Conservation (phyloP, 1,140 invertebrate genomes). For the Drosophila malerkotliana region DNA sequence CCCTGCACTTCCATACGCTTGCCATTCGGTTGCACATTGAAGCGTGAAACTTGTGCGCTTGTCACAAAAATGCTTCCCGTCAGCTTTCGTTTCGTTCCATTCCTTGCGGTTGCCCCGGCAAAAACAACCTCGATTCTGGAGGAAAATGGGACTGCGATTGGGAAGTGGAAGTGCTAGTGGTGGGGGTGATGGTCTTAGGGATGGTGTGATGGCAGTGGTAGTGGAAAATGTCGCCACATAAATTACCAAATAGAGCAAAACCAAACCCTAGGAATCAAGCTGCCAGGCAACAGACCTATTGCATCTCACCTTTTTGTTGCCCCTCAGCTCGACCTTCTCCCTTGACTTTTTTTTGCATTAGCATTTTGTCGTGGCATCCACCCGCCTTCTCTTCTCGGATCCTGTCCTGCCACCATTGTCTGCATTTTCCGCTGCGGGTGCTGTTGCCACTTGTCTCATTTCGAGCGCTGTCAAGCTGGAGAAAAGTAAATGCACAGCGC, state of each 20-base stretch:
- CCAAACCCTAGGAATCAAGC: conserved; percentile 48
- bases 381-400: background rate
- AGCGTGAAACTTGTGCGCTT: conserved; percentile 79
- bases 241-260: conserved; percentile 68
- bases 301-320: conserved; percentile 40
- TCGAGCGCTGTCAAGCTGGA: conserved; percentile 56
- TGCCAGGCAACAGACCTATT: conserved; percentile 52
- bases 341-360: conserved; percentile 45
- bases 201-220: background rate
- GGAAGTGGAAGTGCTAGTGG: background rate
- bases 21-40: conserved; percentile 65
- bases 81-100: conserved; percentile 56
- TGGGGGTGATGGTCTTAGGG: too few relatives aligned
- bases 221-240: conserved; percentile 60
- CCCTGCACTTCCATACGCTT: conserved; percentile 1
- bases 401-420: background rate
- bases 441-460: conserved; percentile 72
- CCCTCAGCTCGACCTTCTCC: conserved; percentile 3
- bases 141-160: conserved; percentile 2
- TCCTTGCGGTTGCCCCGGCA: conserved; percentile 37
- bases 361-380: conserved; percentile 46
- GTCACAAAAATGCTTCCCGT: conserved; percentile 77
- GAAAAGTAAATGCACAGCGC: conserved; percentile 56
- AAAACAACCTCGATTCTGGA: conserved; percentile 1
- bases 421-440: conserved; percentile 21